A percentile compares a stretch with the other conserved stretches of the same genome.
phyloP scores from a whole-genome alignment of 2,797 vertebrate genomes.

The Chrysocyon brachyurus region DNA sequence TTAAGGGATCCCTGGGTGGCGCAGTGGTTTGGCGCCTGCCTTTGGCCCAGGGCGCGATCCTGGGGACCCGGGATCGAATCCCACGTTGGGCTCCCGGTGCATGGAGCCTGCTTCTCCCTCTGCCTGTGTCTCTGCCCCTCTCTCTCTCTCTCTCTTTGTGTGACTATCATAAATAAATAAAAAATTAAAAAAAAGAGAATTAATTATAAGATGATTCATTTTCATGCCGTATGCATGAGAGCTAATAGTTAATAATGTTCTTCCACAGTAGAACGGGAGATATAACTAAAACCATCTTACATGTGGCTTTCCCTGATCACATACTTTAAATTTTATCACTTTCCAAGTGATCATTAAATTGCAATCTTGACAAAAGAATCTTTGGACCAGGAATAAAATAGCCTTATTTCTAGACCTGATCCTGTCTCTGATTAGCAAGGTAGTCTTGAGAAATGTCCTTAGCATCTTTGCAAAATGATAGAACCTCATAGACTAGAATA shows the following conservation, averaged over 20 bases:
- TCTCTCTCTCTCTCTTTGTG: too few relatives aligned
- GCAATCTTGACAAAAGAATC: neutral
- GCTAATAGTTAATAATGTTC: neutral
- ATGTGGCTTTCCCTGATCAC: neutral
- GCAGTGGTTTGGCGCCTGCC: too few relatives aligned
- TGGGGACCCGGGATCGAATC: too few relatives aligned
- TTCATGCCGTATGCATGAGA: neutral
- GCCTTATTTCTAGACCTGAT: neutral
- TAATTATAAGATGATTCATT: neutral
- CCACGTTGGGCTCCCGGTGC: too few relatives aligned
- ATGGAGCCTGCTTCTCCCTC: too few relatives aligned
- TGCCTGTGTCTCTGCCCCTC: too few relatives aligned
- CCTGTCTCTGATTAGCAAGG: neutral
- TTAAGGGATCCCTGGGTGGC: too few relatives aligned
- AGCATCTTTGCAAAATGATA: neutral
- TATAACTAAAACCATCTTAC: neutral
- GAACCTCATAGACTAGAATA: neutral
- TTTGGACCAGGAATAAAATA: neutral
- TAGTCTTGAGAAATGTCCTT: neutral
- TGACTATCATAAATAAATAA: too few relatives aligned
- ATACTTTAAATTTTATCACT: constrained; percentile 50
- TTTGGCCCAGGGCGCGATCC: too few relatives aligned
- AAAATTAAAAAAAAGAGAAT: neutral
- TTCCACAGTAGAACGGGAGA: neutral
- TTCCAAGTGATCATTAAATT: constrained; percentile 23